Percentiles rank a stretch among this genome's conserved stretches.
Evolutionary conservation across 2,888 invertebrate species (phyloP).

Genomic region (Cephus pygmeus): DNA sequence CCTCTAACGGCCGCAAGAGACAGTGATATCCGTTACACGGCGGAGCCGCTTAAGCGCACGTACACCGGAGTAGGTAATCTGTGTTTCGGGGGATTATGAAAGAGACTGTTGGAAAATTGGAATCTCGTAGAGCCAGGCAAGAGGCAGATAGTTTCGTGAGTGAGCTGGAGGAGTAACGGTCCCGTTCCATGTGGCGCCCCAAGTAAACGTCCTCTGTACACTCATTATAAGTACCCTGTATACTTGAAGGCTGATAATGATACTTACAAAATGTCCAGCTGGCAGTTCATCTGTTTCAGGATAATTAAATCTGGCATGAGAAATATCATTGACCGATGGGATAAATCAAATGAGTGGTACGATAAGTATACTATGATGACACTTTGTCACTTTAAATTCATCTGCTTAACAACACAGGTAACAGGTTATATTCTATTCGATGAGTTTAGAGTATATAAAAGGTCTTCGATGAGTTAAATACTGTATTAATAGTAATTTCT

Average conservation of each 20-base stretch:
- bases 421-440: neutral
- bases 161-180: conserved; percentile 52
- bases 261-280: conserved; percentile 19
- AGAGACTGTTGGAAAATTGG: conserved; percentile 14
- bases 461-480: neutral
- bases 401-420: neutral
- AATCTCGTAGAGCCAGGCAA: conserved; percentile 11
- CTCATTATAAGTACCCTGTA: conserved; percentile 42
- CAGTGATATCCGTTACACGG: neutral
- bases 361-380: neutral
- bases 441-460: neutral
- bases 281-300: neutral
- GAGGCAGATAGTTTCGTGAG: conserved; percentile 20
- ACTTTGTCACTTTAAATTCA: neutral
- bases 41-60: neutral
- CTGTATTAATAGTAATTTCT: neutral
- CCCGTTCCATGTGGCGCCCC: conserved; percentile 63
- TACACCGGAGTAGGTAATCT: neutral
- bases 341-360: neutral
- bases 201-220: conserved; percentile 56
- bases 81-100: conserved; percentile 4
- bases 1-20: neutral
- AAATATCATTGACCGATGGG: neutral
- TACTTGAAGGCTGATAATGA: conserved; percentile 18
- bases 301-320: neutral